Evolutionary conservation across 2,797 vertebrate species (phyloP).

Genomic region (Pseudocheirus occidentalis): DNA sequence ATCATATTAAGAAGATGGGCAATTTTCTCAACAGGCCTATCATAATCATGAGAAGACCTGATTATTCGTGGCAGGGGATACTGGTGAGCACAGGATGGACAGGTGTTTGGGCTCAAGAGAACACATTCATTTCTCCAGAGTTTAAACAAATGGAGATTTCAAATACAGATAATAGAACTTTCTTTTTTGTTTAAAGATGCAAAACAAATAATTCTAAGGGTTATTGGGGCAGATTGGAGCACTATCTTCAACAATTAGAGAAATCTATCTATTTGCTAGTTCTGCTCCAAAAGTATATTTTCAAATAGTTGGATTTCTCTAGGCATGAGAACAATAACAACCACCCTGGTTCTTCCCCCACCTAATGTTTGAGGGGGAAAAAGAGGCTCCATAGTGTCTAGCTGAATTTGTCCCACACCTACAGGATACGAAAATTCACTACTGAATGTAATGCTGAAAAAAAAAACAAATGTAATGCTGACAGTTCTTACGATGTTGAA

Average conservation of each 20-base stretch:
- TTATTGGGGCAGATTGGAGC: not conserved
- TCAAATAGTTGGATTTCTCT: not conserved
- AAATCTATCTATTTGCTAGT: not conserved
- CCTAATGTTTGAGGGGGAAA: not conserved
- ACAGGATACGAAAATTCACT: not conserved
- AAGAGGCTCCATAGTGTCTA: not conserved
- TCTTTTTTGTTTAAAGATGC: slow-evolving; percentile 11
- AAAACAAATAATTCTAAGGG: not conserved
- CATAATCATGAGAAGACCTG: slow-evolving; percentile 1
- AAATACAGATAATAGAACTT: slow-evolving; percentile 52
- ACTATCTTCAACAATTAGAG: not conserved
- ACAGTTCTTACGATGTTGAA: slow-evolving; percentile 86
- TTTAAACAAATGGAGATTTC: slow-evolving; percentile 62
- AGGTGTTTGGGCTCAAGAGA: slow-evolving; percentile 56
- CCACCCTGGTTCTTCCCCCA: not conserved
- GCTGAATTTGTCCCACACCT: not conserved
- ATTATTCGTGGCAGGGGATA: slow-evolving; percentile 60
- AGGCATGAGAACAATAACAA: not conserved
- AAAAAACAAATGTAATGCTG: slow-evolving; percentile 79
- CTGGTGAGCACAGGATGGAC: slow-evolving; percentile 46
- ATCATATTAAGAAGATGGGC: slow-evolving; percentile 69
- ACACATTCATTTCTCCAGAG: slow-evolving; percentile 48
- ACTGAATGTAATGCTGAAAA: slow-evolving; percentile 78
- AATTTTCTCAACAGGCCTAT: slow-evolving; percentile 71
- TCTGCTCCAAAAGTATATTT: not conserved